These are phyloP conservation scores for Perca flavescens DNA, from an alignment of 2,113 vertebrate species.

Conservation along the genomic window DNA sequence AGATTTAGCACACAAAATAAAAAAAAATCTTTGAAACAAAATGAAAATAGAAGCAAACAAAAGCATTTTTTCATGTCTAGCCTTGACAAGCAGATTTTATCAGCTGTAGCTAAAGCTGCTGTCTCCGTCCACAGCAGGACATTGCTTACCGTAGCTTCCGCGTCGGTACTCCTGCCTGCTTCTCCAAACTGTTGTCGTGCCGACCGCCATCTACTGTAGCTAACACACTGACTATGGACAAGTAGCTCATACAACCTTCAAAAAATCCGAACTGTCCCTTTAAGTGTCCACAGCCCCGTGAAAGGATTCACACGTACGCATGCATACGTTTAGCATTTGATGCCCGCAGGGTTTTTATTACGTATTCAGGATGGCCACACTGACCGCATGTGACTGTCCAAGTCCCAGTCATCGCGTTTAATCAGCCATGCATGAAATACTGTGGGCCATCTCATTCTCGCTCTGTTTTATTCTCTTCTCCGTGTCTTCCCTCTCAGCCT, in stretches of 20 bases:
- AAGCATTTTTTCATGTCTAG: too few relatives aligned
- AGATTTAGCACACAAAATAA: not conserved
- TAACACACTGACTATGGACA: too few relatives aligned
- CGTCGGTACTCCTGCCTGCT: too few relatives aligned
- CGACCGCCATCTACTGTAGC: too few relatives aligned
- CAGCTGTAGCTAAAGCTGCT: too few relatives aligned
- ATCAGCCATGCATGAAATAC: conserved; percentile 24
- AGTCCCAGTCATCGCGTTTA: conserved; percentile 28
- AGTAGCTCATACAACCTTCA: too few relatives aligned
- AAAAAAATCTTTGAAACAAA: too few relatives aligned
- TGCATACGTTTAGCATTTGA: conserved; percentile 8
- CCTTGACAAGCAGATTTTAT: too few relatives aligned
- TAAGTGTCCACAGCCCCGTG: not conserved
- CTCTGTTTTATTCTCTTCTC: not conserved
- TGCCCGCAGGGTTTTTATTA: conserved; percentile 40
- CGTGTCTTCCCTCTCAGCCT: not conserved
- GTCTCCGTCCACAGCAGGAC: too few relatives aligned
- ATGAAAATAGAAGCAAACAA: too few relatives aligned
- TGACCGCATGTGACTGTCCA: conserved; percentile 10
- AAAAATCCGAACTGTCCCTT: not conserved
- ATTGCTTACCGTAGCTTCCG: too few relatives aligned
- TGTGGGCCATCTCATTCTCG: not conserved
- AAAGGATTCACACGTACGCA: conserved; percentile 12
- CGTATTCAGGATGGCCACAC: conserved; percentile 28
- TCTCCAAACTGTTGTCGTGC: too few relatives aligned